Evolutionary conservation across 2,113 vertebrate genomes (phyloP).

Genomic region (Mionectes macconnelli): DNA sequence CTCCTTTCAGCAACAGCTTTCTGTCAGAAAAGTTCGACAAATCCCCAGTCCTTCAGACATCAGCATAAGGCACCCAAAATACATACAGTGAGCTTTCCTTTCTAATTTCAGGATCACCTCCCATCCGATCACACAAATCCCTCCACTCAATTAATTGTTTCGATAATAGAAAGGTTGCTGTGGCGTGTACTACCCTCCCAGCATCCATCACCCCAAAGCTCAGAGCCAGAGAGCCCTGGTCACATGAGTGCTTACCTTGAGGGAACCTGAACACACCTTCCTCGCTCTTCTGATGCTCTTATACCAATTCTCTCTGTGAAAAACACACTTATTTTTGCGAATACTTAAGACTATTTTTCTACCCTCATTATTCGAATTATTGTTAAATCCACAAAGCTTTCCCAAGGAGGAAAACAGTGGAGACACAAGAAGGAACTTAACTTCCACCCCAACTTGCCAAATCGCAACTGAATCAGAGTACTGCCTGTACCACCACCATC

Average conservation of each 20-base stretch:
- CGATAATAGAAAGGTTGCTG: not conserved
- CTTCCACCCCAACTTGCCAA: not conserved
- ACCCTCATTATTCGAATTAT: not conserved
- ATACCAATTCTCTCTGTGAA: not conserved
- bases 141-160: not conserved
- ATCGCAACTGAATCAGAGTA: not conserved
- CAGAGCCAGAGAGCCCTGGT: not conserved
- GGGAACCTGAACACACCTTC: not conserved
- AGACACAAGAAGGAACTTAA: not conserved
- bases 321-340: not conserved
- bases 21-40: not conserved
- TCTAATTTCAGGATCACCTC: not conserved
- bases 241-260: not conserved
- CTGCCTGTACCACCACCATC: not conserved
- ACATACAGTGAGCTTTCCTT: not conserved
- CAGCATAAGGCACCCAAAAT: not conserved
- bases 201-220: not conserved
- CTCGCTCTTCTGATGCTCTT: not conserved
- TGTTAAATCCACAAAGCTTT: not conserved
- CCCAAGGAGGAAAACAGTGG: not conserved
- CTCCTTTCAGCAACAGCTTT: not conserved
- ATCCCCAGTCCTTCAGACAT: not conserved
- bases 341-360: not conserved
- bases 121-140: not conserved
- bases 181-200: not conserved